A percentile compares a stretch with the other conserved stretches of the same genome.
These are phyloP conservation scores for Drosophila paramelanica DNA, from an alignment of 2,888 invertebrate genomes.

Conservation along the genomic window DNA sequence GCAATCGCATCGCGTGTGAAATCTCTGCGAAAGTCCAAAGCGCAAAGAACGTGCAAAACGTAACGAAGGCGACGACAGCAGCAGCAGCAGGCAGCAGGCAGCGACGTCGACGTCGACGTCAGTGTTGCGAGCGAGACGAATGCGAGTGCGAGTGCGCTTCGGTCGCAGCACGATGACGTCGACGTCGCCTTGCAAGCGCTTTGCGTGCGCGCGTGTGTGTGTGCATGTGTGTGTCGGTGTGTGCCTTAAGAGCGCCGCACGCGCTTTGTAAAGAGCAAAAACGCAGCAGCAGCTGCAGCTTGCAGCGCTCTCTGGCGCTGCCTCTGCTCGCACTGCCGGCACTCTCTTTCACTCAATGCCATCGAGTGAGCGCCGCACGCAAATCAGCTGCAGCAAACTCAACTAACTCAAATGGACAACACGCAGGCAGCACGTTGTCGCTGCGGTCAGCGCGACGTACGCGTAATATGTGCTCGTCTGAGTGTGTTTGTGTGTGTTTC, in stretches of 20 bases:
- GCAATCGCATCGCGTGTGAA: constrained; percentile 85
- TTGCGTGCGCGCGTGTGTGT: constrained; percentile 46
- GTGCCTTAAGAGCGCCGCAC: constrained; percentile 73
- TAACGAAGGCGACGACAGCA: constrained; percentile 47
- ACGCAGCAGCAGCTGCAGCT: constrained; percentile 62
- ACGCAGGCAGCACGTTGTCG: constrained; percentile 43
- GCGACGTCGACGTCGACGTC: constrained; percentile 25
- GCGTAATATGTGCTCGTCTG: constrained; percentile 54
- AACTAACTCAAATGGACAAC: constrained; percentile 42
- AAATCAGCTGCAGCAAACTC: constrained; percentile 57
- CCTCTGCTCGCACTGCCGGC: not conserved
- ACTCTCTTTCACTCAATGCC: constrained; percentile 57
- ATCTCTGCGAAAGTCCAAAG: constrained; percentile 84
- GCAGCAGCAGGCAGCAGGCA: constrained; percentile 22
- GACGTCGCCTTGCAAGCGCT: constrained; percentile 39
- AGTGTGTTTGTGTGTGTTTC: not conserved
- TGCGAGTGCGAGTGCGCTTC: constrained; percentile 57
- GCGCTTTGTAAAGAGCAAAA: constrained; percentile 67
- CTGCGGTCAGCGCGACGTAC: constrained; percentile 70
- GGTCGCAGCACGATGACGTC: constrained; percentile 52
- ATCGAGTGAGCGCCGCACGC: constrained; percentile 53
- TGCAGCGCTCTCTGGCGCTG: constrained; percentile 23
- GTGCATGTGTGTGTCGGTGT: constrained; percentile 21
- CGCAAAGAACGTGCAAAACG: constrained; percentile 76
- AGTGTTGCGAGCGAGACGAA: constrained; percentile 39